Evolutionary conservation across 2,797 vertebrate species (phyloP).

Genomic region (Microctenopoma lineatum): DNA sequence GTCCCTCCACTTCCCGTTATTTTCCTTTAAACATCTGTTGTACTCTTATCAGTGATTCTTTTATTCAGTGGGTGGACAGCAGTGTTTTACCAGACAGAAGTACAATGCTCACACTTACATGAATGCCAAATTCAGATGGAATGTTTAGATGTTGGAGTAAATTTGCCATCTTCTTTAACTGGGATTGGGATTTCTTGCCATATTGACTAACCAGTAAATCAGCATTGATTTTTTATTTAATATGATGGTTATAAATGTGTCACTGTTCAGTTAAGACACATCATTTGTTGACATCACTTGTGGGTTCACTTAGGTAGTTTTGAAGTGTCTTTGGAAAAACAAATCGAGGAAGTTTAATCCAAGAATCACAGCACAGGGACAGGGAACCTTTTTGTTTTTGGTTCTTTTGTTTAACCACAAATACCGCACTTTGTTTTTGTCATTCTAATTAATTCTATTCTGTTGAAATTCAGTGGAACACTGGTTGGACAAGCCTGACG

Average conservation of each 20-base stretch:
- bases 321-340: neutral
- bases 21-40: conserved; percentile 10
- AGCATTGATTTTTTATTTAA: neutral
- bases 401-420: conserved; percentile 28
- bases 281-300: neutral
- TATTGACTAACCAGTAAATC: neutral
- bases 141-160: neutral
- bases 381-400: neutral
- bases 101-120: neutral
- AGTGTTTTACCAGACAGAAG: neutral
- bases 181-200: neutral
- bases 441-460: conserved; percentile 57
- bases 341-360: neutral
- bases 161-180: neutral
- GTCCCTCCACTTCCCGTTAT: conserved; percentile 22
- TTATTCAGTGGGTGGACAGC: neutral
- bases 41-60: neutral
- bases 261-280: neutral
- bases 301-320: neutral
- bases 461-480: conserved; percentile 60
- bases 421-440: conserved; percentile 71
- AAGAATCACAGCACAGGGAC: neutral
- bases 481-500: conserved; percentile 83
- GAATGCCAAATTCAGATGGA: neutral
- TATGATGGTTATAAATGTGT: neutral